Evolutionary conservation across 1,140 invertebrate species (phyloP), one percentile per base, ranked within the genome.

Genomic region (Rhopalosiphum padi): DNA sequence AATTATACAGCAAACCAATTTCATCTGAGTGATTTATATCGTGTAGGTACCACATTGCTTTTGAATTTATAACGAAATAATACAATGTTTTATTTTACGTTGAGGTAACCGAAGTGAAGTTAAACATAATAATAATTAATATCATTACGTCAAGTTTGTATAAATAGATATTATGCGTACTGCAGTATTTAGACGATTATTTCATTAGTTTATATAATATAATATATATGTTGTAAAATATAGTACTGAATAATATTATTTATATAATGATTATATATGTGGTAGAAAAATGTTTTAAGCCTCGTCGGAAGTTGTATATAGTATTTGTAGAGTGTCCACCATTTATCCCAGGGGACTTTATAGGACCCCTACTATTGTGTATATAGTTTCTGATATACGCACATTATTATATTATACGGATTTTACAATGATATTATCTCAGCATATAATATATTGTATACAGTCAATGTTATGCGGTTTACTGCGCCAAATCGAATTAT

Each of bases 401-500:
- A 51, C 46, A 35, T 51, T 35, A 88, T 88, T 51, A 43, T 86
- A 86, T 86, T 86, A 86, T 86, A 43, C 25, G 86, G 30, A 88
- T 9, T 88, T 88, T 88, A 88, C 46, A 88, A 48, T 22, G 86
- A 88, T 88, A 88, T 88, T 88, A 88, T 88, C 86, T 88, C 30
- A 46, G 8, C n/a, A 30, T n/a, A 15, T 21, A n/a, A n/a, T 68
- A 68, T 68, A n/a, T n/a, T 77, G 15, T 21, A 8, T 15, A 68
- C 60, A 21, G 43, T 87, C 43, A 21, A 51, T 51, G 43, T 88
- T 51, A 48, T 88, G 86, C 86, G 86, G 86, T 88, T 88, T 51
- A 88, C 86, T 88, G 86, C 46, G 46, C 43, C 46, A 51, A 88
- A 88, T 35, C 30, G 86, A 51, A 88, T 88, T 51, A 35, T 21